phyloP scores from a whole-genome alignment of 2,888 invertebrate genomes.

The Drosophila demipolita region DNA sequence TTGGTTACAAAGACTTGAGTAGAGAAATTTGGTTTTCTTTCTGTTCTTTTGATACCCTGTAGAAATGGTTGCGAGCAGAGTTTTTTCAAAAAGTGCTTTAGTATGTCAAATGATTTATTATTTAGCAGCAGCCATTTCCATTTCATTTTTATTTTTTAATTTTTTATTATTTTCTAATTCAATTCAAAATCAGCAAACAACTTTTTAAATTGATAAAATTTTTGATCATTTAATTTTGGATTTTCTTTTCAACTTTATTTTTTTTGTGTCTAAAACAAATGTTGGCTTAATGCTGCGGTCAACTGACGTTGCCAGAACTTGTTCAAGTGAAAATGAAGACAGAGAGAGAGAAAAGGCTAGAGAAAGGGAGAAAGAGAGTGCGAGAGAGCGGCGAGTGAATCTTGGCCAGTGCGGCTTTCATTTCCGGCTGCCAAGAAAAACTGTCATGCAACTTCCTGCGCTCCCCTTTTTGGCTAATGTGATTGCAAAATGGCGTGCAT shows the following conservation, averaged over 20 bases:
- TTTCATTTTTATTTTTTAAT: fast-evolving
- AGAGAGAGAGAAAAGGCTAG: background rate
- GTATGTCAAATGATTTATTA: background rate
- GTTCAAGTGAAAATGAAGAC: background rate
- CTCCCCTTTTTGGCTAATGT: slow-evolving; percentile 61
- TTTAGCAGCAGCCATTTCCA: background rate
- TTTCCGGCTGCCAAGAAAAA: slow-evolving; percentile 58
- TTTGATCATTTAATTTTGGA: background rate
- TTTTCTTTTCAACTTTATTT: slow-evolving; percentile 18
- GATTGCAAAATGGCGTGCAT: slow-evolving; percentile 74
- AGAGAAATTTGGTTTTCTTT: slow-evolving; percentile 3
- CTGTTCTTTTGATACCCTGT: slow-evolving; percentile 6
- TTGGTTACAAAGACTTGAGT: slow-evolving; percentile 36
- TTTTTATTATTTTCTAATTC: background rate
- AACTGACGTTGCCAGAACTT: slow-evolving; percentile 41
- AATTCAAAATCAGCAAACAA: background rate
- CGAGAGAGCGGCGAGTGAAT: background rate
- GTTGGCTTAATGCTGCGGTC: slow-evolving; percentile 78
- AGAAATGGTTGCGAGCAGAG: background rate
- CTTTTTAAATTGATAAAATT: background rate
- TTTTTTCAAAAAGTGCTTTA: background rate
- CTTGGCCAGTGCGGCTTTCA: slow-evolving; percentile 50
- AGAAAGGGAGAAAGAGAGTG: background rate
- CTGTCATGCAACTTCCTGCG: slow-evolving; percentile 60
- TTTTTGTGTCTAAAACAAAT: slow-evolving; percentile 67